A percentile compares a stretch with the other conserved stretches of the same genome.
phyloP scores from a whole-genome alignment of 2,113 vertebrate species.

The Trinectes maculatus region DNA sequence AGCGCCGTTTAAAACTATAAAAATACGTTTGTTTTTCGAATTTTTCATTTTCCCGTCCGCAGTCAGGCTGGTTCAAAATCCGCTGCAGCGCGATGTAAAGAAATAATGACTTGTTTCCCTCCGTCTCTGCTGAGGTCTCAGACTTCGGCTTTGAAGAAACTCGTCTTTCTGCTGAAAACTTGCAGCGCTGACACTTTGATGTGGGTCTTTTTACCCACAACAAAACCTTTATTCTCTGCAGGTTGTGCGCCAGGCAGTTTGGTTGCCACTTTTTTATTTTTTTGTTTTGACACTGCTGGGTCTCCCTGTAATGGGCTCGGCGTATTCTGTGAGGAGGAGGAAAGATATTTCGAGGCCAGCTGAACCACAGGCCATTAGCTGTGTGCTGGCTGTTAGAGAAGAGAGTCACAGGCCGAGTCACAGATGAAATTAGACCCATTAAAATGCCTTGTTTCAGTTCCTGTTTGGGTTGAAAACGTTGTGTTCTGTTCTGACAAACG shows the following conservation, averaged over 20 bases:
- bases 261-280: background rate
- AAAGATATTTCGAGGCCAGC: slow-evolving; percentile 26
- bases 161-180: too few relatives aligned
- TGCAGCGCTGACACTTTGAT: slow-evolving; percentile 1
- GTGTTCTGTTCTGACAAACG: slow-evolving; percentile 5
- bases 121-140: too few relatives aligned
- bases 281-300: background rate
- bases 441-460: slow-evolving; percentile 3
- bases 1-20: too few relatives aligned
- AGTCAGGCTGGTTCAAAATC: too few relatives aligned
- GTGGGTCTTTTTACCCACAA: slow-evolving; percentile 12
- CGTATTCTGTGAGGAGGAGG: slow-evolving; percentile 8
- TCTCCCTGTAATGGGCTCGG: slow-evolving; percentile 12
- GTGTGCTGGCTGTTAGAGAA: slow-evolving; percentile 35
- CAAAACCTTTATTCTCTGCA: background rate
- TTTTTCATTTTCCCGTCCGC: too few relatives aligned
- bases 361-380: slow-evolving; percentile 67
- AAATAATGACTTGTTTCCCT: background rate
- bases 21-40: too few relatives aligned
- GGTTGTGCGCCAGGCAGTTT: background rate
- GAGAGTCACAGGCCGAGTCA: slow-evolving; percentile 28
- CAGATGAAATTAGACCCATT: slow-evolving; percentile 36
- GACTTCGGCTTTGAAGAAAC: too few relatives aligned
- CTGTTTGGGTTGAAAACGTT: slow-evolving; percentile 12
- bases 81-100: too few relatives aligned